phyloP scores from a whole-genome alignment of 2,797 vertebrate species.

The Zenarchopterus dispar region DNA sequence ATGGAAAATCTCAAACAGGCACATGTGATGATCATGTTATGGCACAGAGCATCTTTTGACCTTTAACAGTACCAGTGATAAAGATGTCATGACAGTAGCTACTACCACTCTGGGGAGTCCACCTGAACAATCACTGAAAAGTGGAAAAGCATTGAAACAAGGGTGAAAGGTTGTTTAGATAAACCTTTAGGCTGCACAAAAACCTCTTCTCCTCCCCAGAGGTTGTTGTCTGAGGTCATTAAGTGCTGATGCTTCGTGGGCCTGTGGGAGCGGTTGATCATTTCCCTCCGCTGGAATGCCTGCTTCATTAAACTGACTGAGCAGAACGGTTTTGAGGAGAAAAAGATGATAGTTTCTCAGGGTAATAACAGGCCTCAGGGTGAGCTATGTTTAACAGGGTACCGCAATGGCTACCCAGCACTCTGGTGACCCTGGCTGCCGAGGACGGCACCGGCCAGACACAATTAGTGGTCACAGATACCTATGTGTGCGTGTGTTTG shows the following conservation, averaged over 20 bases:
- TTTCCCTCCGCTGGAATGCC: slow-evolving; percentile 74
- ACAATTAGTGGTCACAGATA: slow-evolving; percentile 77
- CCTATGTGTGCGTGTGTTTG: slow-evolving; percentile 45
- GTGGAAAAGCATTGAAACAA: no score
- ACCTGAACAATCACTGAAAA: no score
- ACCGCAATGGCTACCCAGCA: slow-evolving; percentile 73
- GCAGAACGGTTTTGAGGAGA: slow-evolving; percentile 75
- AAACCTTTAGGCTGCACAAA: not conserved
- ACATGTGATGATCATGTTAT: no score
- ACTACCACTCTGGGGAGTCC: no score
- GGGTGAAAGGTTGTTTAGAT: no score
- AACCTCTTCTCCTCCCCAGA: slow-evolving; percentile 39
- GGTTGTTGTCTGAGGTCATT: slow-evolving; percentile 69
- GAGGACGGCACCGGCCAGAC: slow-evolving; percentile 68
- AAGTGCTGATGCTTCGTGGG: slow-evolving; percentile 73
- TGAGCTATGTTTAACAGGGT: slow-evolving; percentile 84
- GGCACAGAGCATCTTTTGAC: no score
- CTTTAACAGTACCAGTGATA: no score
- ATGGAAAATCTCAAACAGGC: no score
- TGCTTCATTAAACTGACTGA: slow-evolving; percentile 69
- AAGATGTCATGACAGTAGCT: no score
- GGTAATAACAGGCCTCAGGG: slow-evolving; percentile 89
- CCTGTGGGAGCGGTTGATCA: slow-evolving; percentile 67
- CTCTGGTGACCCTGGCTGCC: slow-evolving; percentile 73
- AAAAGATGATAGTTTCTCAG: slow-evolving; percentile 87